Conservation (phyloP, 2,888 invertebrate genomes). For the Agonopterix alstromeriana region DNA sequence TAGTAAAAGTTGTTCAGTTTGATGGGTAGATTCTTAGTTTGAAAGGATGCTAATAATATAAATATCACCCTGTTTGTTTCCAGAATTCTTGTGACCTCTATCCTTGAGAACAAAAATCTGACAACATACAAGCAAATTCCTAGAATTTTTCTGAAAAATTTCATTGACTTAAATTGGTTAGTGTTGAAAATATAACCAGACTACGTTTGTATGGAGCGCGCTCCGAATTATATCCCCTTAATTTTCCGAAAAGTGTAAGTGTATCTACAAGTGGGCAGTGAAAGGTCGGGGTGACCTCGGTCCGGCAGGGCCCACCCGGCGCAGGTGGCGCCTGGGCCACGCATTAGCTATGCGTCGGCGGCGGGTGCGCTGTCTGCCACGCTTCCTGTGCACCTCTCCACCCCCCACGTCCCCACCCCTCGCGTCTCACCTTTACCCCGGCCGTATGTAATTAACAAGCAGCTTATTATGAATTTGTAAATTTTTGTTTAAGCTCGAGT, state of each 20-base stretch:
- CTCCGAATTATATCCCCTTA: too few relatives aligned
- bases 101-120: too few relatives aligned
- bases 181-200: too few relatives aligned
- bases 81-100: too few relatives aligned
- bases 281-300: constrained; percentile 34
- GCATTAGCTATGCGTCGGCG: constrained; percentile 49
- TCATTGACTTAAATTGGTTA: too few relatives aligned
- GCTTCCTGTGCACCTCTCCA: constrained; percentile 40
- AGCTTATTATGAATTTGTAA: background rate
- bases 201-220: too few relatives aligned
- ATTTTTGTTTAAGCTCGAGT: background rate
- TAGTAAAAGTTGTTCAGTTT: too few relatives aligned
- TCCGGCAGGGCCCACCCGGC: background rate
- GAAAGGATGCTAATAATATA: too few relatives aligned
- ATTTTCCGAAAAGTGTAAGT: background rate
- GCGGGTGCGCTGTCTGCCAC: constrained; percentile 45
- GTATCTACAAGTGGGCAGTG: constrained; percentile 2
- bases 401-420: constrained; percentile 18
- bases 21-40: too few relatives aligned
- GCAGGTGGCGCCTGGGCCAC: constrained; percentile 39
- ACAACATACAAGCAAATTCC: too few relatives aligned
- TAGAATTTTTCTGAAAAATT: too few relatives aligned
- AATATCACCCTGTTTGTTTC: too few relatives aligned
- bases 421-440: constrained; percentile 6
- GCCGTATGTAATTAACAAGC: background rate